A percentile compares a stretch with the other conserved stretches of the same genome.
Evolutionary conservation across 1,140 invertebrate species (phyloP).

Genomic region (Orchesella cincta): DNA sequence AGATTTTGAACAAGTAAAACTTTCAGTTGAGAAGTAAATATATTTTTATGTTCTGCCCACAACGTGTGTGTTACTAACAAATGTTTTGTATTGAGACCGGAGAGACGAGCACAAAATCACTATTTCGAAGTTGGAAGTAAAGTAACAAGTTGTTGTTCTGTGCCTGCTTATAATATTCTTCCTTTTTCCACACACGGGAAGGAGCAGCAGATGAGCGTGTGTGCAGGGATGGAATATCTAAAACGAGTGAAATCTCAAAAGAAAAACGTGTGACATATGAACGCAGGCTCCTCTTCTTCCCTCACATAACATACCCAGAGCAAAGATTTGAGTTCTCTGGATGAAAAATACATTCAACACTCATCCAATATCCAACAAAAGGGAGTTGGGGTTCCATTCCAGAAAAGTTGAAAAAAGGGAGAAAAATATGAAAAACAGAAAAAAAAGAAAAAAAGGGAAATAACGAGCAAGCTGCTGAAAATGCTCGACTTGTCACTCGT

Average conservation of each 20-base stretch:
- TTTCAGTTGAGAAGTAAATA: too few species aligned
- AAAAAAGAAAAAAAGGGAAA: slow-evolving; percentile 4
- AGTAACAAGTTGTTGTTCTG: slow-evolving; percentile 28
- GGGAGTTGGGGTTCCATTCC: too few species aligned
- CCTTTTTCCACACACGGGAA: not conserved
- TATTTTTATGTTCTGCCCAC: too few species aligned
- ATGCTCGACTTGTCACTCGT: too few species aligned
- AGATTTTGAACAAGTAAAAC: too few species aligned
- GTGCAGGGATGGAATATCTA: not conserved
- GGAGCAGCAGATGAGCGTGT: not conserved
- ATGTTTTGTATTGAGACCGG: too few species aligned
- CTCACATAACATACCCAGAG: too few species aligned
- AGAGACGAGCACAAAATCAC: not conserved
- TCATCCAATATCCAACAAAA: too few species aligned
- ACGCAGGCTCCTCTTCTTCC: slow-evolving; percentile 8
- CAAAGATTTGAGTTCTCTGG: not conserved
- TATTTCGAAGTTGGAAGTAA: slow-evolving; percentile 9
- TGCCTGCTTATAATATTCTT: slow-evolving; percentile 15
- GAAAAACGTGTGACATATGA: slow-evolving; percentile 24
- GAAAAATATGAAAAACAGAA: slow-evolving; percentile 26
- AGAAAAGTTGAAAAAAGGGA: slow-evolving; percentile 26
- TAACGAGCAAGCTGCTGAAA: not conserved
- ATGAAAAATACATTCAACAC: slow-evolving; percentile 1
- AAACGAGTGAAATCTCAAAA: not conserved
- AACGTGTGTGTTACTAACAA: too few species aligned